Percentiles rank a stretch among this genome's conserved stretches.
Evolutionary conservation across 2,888 invertebrate genomes (phyloP).

Genomic region (Drosophila testacea): DNA sequence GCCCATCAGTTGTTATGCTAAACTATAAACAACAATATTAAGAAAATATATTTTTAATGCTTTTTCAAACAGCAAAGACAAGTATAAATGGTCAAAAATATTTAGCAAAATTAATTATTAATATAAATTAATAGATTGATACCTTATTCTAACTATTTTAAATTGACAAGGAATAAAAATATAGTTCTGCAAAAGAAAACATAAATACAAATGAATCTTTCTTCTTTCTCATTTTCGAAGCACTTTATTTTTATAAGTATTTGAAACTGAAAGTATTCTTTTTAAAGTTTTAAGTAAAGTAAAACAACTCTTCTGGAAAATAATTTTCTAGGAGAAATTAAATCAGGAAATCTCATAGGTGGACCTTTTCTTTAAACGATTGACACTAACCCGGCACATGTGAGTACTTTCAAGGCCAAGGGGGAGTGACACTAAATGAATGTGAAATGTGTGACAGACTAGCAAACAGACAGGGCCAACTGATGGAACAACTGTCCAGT

Average conservation of each 20-base stretch:
- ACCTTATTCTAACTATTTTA: too few species aligned
- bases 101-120: too few species aligned
- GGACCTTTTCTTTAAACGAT: conserved; percentile 4
- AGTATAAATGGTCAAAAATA: too few species aligned
- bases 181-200: too few species aligned
- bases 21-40: neutral
- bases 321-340: neutral
- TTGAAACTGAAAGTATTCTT: too few species aligned
- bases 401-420: conserved; percentile 48
- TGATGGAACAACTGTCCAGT: conserved; percentile 21
- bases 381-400: conserved; percentile 17
- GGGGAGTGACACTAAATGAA: conserved; percentile 39
- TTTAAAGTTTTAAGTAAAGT: too few species aligned
- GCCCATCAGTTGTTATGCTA: neutral
- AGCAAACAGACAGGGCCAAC: conserved; percentile 26
- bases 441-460: conserved; percentile 61
- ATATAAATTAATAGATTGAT: too few species aligned
- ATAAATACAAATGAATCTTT: too few species aligned
- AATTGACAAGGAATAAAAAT: too few species aligned
- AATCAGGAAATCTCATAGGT: neutral
- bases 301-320: too few species aligned
- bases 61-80: neutral
- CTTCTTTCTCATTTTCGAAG: too few species aligned
- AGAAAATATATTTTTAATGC: neutral
- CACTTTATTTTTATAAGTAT: too few species aligned